Conservation (phyloP, 2,797 vertebrate species). For the Triplophysa bombifrons region DNA sequence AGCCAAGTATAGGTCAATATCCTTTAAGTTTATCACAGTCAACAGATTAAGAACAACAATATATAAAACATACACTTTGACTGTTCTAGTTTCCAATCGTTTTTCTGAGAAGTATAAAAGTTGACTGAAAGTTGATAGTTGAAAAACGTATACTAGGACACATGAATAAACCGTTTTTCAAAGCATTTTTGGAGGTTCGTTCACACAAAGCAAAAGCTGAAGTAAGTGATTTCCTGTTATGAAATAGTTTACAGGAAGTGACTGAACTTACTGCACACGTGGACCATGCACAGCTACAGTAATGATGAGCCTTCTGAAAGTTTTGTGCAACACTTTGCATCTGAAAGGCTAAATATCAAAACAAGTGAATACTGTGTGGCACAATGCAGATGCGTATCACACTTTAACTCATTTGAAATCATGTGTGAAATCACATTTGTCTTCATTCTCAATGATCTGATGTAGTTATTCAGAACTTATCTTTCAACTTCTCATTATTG, state of each 20-base stretch:
- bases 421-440: neutral
- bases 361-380: neutral
- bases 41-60: too few relatives aligned
- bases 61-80: too few relatives aligned
- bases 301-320: neutral
- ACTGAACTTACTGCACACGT: slow-evolving; percentile 63
- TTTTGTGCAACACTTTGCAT: neutral
- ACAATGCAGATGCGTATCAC: neutral
- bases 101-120: too few relatives aligned
- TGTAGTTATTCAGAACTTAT: neutral
- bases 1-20: too few relatives aligned
- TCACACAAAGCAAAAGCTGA: neutral
- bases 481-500: neutral
- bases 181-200: neutral
- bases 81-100: too few relatives aligned
- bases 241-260: slow-evolving; percentile 63
- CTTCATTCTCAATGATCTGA: neutral
- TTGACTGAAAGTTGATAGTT: too few relatives aligned
- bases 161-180: too few relatives aligned
- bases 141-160: too few relatives aligned
- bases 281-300: slow-evolving; percentile 40
- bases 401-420: neutral
- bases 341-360: neutral
- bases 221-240: slow-evolving; percentile 70
- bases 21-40: too few relatives aligned